These are phyloP conservation scores for Spongilla lacustris DNA, from an alignment of 37 sponge, comb jelly and placozoan genomes.

Conservation along the genomic window DNA sequence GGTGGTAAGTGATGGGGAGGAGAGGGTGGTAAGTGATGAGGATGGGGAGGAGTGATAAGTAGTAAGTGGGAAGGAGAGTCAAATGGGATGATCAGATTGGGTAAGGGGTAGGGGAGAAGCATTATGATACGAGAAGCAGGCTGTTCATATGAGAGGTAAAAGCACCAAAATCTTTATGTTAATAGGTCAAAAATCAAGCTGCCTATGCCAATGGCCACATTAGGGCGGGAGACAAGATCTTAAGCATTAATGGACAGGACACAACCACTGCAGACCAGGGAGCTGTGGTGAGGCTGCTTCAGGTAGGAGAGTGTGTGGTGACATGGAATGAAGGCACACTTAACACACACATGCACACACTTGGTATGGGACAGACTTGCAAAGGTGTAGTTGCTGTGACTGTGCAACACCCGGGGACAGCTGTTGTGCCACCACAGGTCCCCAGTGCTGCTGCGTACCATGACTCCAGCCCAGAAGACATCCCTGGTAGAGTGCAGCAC, in stretches of 20 bases:
- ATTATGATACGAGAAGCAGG: background rate
- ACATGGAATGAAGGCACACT: background rate
- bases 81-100: too few relatives aligned
- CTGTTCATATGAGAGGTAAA: too few relatives aligned
- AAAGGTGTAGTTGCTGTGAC: conserved; percentile 11
- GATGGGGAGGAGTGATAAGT: too few relatives aligned
- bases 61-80: too few relatives aligned
- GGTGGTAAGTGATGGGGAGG: too few relatives aligned
- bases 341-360: conserved; percentile 7
- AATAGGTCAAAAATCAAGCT: conserved; percentile 31
- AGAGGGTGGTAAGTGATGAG: too few relatives aligned
- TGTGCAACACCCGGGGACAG: background rate
- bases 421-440: background rate
- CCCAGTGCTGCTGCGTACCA: background rate
- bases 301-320: conserved; percentile 21
- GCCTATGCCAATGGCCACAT: conserved; percentile 64
- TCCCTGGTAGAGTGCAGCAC: background rate
- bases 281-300: conserved; percentile 43
- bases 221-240: conserved; percentile 73
- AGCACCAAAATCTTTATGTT: background rate
- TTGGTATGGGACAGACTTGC: conserved; percentile 4
- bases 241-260: conserved; percentile 78
- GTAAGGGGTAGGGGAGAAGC: background rate
- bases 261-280: conserved; percentile 51
- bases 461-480: background rate